phyloP scores from a whole-genome alignment of 2,888 invertebrate genomes.

The Erpobdella octoculata region DNA sequence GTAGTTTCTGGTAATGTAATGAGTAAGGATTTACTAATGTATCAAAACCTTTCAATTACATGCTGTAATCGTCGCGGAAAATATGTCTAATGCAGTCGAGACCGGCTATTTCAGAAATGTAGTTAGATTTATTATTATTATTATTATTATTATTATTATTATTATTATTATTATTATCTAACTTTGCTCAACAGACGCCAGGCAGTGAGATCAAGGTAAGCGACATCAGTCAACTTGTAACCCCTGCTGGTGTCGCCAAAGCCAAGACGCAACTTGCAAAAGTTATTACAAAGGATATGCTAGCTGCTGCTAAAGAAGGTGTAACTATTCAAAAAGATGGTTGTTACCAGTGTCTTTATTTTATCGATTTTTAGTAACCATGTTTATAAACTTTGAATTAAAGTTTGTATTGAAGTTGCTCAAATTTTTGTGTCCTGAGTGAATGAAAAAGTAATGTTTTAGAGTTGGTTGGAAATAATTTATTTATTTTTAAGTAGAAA shows the following conservation, averaged over 20 bases:
- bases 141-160: too few species aligned
- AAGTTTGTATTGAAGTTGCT: not conserved
- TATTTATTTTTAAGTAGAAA: not conserved
- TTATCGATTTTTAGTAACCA: not conserved
- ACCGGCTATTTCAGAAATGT: too few species aligned
- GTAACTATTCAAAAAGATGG: slow-evolving; percentile 6
- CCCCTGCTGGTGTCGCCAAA: slow-evolving; percentile 4
- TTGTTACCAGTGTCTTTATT: not conserved
- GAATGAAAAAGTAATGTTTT: not conserved
- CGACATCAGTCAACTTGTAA: not conserved
- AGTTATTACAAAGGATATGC: slow-evolving; percentile 17
- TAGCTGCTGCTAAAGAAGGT: slow-evolving; percentile 12
- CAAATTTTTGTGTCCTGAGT: not conserved
- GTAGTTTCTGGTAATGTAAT: too few species aligned
- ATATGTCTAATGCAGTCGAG: too few species aligned
- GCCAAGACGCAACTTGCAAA: slow-evolving; percentile 15
- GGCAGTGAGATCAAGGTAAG: not conserved
- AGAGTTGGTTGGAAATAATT: not conserved
- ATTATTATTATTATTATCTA: too few species aligned
- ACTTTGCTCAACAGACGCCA: too few species aligned
- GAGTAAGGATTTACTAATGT: too few species aligned
- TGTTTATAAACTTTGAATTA: not conserved
- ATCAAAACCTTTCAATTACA: too few species aligned
- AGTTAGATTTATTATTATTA: too few species aligned
- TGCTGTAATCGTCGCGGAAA: too few species aligned